Percentiles rank a stretch among this genome's conserved stretches.
Evolutionary conservation across 2,113 vertebrate species (phyloP).

Genomic region (Oncorhynchus kisutch): DNA sequence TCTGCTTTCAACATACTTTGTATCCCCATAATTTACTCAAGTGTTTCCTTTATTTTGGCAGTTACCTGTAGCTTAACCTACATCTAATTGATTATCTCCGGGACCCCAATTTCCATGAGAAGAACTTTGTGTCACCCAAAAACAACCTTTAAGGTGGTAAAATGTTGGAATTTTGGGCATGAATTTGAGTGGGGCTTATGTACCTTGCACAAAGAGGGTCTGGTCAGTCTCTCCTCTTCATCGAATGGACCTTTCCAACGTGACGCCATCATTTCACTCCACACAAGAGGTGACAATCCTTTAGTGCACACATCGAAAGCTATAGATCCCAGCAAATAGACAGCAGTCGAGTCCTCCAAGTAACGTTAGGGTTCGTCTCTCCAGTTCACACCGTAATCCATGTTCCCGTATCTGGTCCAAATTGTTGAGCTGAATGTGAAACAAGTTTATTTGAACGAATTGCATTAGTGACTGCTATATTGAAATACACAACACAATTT

Average conservation of each 20-base stretch:
- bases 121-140: not conserved
- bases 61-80: not conserved
- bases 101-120: not conserved
- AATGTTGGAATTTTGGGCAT: not conserved
- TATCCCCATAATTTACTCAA: not conserved
- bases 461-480: no score
- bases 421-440: constrained; percentile 35
- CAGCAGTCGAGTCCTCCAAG: constrained; percentile 10
- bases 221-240: constrained; percentile 76
- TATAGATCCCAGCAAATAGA: constrained; percentile 36
- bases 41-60: not conserved
- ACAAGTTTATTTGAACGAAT: not conserved
- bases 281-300: constrained; percentile 72
- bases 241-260: constrained; percentile 78
- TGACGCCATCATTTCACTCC: constrained; percentile 91
- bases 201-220: constrained; percentile 80
- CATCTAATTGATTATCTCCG: not conserved
- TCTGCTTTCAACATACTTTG: not conserved
- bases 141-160: not conserved
- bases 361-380: not conserved
- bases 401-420: constrained; percentile 32
- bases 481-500: no score
- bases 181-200: not conserved
- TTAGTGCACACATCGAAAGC: constrained; percentile 78
- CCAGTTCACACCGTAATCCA: constrained; percentile 39